These are phyloP conservation scores for Tautogolabrus adspersus DNA, from an alignment of 2,113 vertebrate genomes.

Conservation along the genomic window DNA sequence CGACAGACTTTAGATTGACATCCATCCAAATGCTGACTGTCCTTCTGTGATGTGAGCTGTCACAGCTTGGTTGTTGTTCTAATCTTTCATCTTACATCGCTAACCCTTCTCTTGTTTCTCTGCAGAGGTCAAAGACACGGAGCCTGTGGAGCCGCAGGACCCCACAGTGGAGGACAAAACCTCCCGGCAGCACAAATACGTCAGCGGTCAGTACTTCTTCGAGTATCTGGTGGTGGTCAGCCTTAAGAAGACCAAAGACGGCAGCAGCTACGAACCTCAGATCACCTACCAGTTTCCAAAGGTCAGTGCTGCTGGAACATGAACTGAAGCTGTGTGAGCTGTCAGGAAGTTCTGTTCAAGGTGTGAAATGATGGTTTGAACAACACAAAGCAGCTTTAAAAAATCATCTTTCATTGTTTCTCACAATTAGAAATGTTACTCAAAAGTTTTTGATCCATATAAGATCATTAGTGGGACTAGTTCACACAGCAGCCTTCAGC, in stretches of 20 bases:
- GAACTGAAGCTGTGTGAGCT: background rate
- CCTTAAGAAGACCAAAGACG: slow-evolving; percentile 83
- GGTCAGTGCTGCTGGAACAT: slow-evolving; percentile 77
- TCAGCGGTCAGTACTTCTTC: slow-evolving; percentile 92
- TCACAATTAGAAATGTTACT: no score
- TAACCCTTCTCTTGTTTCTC: background rate
- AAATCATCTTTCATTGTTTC: no score
- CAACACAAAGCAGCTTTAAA: no score
- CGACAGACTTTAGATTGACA: no score
- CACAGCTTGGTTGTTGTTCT: background rate
- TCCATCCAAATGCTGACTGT: no score
- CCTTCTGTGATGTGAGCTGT: no score
- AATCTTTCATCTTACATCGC: background rate
- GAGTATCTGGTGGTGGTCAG: slow-evolving; percentile 97
- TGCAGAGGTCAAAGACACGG: slow-evolving; percentile 64
- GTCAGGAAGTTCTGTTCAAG: no score
- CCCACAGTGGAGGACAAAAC: slow-evolving; percentile 12
- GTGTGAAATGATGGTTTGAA: no score
- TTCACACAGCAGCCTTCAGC: no score
- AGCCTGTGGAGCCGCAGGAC: background rate
- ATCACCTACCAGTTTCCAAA: slow-evolving; percentile 98
- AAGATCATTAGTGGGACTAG: no score
- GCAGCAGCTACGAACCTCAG: slow-evolving; percentile 87
- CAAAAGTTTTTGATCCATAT: no score
- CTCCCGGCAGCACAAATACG: slow-evolving; percentile 73